phyloP scores from a whole-genome alignment of 23 tunicate species.

The Phallusia fumigata region DNA sequence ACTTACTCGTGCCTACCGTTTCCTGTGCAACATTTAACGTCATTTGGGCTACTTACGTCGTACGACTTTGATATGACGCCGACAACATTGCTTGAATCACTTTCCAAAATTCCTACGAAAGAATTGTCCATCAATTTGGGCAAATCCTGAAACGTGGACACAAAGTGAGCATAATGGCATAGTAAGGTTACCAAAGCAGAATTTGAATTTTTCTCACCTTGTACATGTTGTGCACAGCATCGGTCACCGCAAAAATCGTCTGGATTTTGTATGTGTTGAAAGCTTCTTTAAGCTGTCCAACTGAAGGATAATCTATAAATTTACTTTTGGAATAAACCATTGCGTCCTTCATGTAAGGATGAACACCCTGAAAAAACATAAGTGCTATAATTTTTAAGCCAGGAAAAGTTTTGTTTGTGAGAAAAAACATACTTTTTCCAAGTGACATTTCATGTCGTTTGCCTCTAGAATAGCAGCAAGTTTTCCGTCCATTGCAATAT shows the following conservation, averaged over 20 bases:
- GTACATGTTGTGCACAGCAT: conserved; percentile 46
- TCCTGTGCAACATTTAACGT: no score
- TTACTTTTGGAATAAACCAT: conserved; percentile 72
- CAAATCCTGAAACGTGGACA: conserved; percentile 44
- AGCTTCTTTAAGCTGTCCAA: conserved; percentile 77
- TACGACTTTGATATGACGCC: conserved; percentile 54
- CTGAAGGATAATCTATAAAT: conserved; percentile 75
- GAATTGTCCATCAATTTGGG: conserved; percentile 52
- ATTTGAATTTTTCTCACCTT: conserved; percentile 21
- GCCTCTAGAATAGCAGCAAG: conserved; percentile 89
- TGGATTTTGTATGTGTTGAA: conserved; percentile 65
- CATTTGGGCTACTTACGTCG: conserved; percentile 48
- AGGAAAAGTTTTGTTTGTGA: background rate
- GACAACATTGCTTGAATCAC: conserved; percentile 74
- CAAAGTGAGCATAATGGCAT: background rate
- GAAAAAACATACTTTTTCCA: conserved; percentile 28
- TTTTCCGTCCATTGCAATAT: conserved; percentile 91
- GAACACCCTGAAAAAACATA: conserved; percentile 25
- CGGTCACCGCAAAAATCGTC: conserved; percentile 86
- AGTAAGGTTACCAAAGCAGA: no score
- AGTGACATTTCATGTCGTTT: conserved; percentile 87
- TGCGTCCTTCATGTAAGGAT: conserved; percentile 36
- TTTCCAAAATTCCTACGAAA: conserved; percentile 38
- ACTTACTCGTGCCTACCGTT: no score
- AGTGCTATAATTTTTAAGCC: no score